These are phyloP conservation scores for Sebastes cheni DNA, from an alignment of 2,797 vertebrate species.

Conservation along the genomic window DNA sequence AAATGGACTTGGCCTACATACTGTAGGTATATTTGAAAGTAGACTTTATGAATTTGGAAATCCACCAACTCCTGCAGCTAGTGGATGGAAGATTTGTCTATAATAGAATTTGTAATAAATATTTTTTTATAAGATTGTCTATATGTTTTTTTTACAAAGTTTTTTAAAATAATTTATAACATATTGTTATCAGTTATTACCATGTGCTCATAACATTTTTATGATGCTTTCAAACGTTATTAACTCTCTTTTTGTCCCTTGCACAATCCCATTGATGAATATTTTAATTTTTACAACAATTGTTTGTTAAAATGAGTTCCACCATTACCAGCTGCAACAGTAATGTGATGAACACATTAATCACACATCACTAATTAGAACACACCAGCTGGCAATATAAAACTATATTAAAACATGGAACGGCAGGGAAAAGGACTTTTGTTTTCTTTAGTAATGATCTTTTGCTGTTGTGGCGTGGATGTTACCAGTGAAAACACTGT, in stretches of 20 bases:
- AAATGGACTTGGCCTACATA: slow-evolving; percentile 20
- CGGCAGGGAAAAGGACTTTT: no score
- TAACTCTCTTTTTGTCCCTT: neutral
- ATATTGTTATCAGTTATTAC: neutral
- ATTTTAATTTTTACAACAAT: neutral
- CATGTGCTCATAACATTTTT: neutral
- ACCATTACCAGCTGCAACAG: no score
- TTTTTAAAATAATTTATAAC: neutral
- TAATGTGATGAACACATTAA: no score
- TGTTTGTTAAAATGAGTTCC: no score
- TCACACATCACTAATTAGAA: no score
- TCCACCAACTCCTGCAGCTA: neutral
- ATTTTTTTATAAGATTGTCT: neutral
- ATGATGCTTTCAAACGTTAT: neutral
- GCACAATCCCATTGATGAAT: neutral
- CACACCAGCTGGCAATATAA: no score
- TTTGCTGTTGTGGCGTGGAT: no score
- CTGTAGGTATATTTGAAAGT: neutral
- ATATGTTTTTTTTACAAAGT: neutral
- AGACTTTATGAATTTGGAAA: slow-evolving; percentile 9
- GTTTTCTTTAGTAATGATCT: no score
- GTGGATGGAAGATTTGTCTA: neutral
- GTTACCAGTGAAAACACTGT: no score
- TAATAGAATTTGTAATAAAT: neutral
- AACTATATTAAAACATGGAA: no score